A percentile compares a stretch with the other conserved stretches of the same genome.
These are phyloP conservation scores for Solenodon paradoxus DNA, from an alignment of 2,113 vertebrate genomes.

Conservation along the genomic window DNA sequence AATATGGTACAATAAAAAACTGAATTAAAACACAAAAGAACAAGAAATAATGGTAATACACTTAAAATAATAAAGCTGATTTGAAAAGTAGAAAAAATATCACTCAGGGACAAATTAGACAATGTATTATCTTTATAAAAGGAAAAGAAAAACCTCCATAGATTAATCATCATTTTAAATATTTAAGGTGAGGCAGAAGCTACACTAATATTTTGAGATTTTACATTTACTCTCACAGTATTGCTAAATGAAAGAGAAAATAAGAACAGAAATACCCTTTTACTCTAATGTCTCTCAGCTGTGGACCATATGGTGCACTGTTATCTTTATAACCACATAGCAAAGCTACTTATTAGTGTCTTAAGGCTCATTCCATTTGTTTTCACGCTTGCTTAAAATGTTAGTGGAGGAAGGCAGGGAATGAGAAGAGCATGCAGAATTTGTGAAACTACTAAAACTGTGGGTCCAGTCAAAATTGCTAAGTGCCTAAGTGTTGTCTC, in stretches of 20 bases:
- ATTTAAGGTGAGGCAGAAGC: not conserved
- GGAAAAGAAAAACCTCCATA: not conserved
- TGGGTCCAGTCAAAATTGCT: not conserved
- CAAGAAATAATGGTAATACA: not conserved
- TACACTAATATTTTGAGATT: not conserved
- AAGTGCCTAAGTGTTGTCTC: not conserved
- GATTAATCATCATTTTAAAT: not conserved
- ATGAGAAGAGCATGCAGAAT: not conserved
- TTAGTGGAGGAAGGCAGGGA: accelerated
- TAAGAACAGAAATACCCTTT: not conserved
- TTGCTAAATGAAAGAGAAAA: not conserved
- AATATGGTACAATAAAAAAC: not conserved
- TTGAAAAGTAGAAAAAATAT: not conserved
- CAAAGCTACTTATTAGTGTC: not conserved
- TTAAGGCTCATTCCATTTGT: not conserved
- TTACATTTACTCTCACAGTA: not conserved
- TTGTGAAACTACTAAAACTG: not conserved
- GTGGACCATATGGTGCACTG: not conserved
- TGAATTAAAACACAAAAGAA: not conserved
- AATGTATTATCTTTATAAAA: not conserved
- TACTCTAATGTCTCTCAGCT: not conserved
- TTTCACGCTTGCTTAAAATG: not conserved
- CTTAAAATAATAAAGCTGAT: not conserved
- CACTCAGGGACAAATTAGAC: not conserved
- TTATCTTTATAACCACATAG: not conserved